Evolutionary conservation across 1,140 invertebrate species (phyloP), one percentile per base, ranked within the genome.

Genomic region (Pantala flavescens): DNA sequence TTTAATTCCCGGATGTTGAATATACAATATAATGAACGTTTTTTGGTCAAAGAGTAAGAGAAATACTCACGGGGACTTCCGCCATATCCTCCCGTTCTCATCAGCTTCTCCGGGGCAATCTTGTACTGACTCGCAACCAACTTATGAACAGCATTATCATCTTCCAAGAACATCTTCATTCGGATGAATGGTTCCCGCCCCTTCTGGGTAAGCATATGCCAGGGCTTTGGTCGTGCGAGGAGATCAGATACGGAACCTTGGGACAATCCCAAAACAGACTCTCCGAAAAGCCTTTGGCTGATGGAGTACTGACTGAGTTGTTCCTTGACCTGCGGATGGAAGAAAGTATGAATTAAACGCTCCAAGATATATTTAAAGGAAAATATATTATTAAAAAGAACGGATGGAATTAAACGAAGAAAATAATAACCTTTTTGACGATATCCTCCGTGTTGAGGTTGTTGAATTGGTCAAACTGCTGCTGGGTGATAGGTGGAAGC

Each of bases 361-460:
- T 21, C 11, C 2, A 21, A 24, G 2, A 70, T 5, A 70, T 24
- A 3, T 21, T 36, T 36, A 5, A n/a, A n/a, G 28, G 28, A 2
- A 36, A 36, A 9, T 36, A 36, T 36, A 9, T 36, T 9, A 36
- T 36, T 36, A 5, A 36, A 36, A 9, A 36, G 9, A 9, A 9
- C 28, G 28, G 2, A 36, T 5, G 28, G 28, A 5, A 5, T 36
- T 36, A 36, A 36, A 36, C 3, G 9, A 9, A n/a, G 24, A 75
- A 5, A 23, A 23, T 55, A 77, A 81, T 82, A 81, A 90, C 94
- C 84, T 94, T 93, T 78, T 96, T 93, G 24, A 99, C 98, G 77
- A 99, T 96, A 77, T 99, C 96, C 85, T 99, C 97, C 0, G 98
- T 99, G 81, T 99, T 98, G 71, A 99, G 88, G 82, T 97, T 97